Base-by-base conservation (phyloP, 2,888 invertebrate genomes). In the Drosophila prolongata region DNA sequence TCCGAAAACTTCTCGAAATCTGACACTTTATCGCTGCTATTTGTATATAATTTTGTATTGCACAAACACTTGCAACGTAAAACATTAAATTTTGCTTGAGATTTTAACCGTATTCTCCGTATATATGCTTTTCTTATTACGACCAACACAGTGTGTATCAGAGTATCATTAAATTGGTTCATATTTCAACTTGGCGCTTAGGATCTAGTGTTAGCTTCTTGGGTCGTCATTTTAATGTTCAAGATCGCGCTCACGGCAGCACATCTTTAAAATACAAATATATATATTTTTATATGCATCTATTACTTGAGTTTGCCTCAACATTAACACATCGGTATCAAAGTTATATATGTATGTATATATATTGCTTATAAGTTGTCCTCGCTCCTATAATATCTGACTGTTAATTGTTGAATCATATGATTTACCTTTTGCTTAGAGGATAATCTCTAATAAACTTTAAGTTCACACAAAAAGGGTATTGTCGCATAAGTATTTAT, bases 401-500 rank as follows among this genome's bases (percentile, higher is more conserved):
- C 54, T 69, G 66, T 47, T 47, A 52, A 69, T 58, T 67, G 30
- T 40, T 59, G 54, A 56, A 72, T 55, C 46, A 55, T 59, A 55
- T 68, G 54, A 62, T 77, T 77, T 62, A 64, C 57, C 71, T 70
- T 53, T 44, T 30, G 60, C 40, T 47, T 10, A 30, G 47, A 57
- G 46, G 43, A 37, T 35, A 37, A 37, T 54, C 53, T 68, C 44
- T 19, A 42, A 19, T 24, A 35, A 66, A 66, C 53, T 66, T 66
- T 66, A 16, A 66, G 47, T 66, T 66, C 54, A 67, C 66, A 67
- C 66, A 49, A 71, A 69, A 43, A 35, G 55, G 54, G 76, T 79
- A 86, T 86, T 86, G 87, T 88, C 84, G 76, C 76, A 77, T 76
- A 71, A 49, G 64, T 76, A 79, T 80, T 88, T 49, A 44, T 35